These are phyloP conservation scores for Mesochorus sp. DNA, from an alignment of 2,888 invertebrate species.

Conservation along the genomic window DNA sequence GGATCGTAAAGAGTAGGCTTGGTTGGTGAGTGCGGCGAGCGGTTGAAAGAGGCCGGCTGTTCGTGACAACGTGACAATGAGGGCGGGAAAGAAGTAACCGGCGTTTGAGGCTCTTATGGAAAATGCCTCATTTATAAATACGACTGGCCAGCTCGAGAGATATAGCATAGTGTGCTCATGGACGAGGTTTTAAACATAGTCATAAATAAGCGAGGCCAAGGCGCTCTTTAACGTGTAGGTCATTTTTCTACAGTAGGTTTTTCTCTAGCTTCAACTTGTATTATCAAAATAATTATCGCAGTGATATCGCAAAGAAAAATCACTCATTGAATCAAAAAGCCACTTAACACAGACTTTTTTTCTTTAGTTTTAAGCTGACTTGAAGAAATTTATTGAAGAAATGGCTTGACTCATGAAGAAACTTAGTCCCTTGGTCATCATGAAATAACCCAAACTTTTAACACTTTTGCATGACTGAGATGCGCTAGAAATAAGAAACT, in stretches of 20 bases:
- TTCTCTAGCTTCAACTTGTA: neutral
- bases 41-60: constrained; percentile 68
- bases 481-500: constrained; percentile 68
- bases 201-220: constrained; percentile 57
- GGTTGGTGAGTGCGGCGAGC: constrained; percentile 51
- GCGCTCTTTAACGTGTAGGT: neutral
- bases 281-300: constrained; percentile 34
- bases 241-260: constrained; percentile 3
- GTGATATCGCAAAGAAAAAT: constrained; percentile 11
- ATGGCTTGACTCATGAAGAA: too few relatives aligned
- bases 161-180: constrained; percentile 29
- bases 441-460: too few relatives aligned
- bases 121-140: constrained; percentile 78
- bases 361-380: too few relatives aligned
- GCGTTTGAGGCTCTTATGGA: constrained; percentile 73
- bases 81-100: constrained; percentile 76
- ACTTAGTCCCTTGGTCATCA: too few relatives aligned
- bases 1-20: constrained; percentile 77
- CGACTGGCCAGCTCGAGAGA: constrained; percentile 31
- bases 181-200: constrained; percentile 56
- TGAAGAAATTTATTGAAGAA: too few relatives aligned
- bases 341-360: too few relatives aligned
- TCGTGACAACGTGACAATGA: constrained; percentile 78
- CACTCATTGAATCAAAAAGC: neutral
- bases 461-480: neutral